These are phyloP conservation scores for Tangara arthus DNA, from an alignment of 2,797 vertebrate genomes.

Conservation along the genomic window DNA sequence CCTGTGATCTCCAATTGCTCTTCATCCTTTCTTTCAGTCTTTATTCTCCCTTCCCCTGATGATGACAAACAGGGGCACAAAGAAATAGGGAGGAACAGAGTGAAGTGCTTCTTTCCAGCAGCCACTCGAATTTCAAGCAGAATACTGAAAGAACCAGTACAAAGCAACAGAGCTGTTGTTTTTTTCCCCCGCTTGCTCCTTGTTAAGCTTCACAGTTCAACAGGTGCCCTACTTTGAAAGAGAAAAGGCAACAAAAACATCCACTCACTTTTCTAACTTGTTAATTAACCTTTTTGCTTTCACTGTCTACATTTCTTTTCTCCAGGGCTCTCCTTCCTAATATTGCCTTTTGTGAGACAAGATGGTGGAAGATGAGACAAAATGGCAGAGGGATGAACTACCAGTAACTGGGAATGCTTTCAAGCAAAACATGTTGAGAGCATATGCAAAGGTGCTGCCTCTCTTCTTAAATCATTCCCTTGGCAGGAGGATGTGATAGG, in stretches of 20 bases:
- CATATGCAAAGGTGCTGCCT: background rate
- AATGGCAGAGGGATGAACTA: background rate
- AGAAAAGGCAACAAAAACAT: constrained; percentile 31
- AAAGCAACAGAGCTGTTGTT: background rate
- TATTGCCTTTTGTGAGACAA: background rate
- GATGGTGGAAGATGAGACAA: constrained; percentile 20
- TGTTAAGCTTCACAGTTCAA: constrained; percentile 48
- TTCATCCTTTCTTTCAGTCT: constrained; percentile 10
- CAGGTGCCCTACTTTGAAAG: constrained; percentile 20
- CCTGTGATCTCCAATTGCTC: constrained; percentile 49
- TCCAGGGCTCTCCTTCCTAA: background rate
- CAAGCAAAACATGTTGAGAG: background rate
- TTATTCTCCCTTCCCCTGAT: constrained; percentile 25
- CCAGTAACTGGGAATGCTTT: background rate
- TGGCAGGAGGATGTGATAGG: background rate
- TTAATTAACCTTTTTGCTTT: constrained; percentile 36
- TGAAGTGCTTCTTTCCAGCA: constrained; percentile 54
- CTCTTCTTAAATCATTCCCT: background rate
- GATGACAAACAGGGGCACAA: constrained; percentile 57
- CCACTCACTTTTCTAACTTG: background rate
- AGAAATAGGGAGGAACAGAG: constrained; percentile 50
- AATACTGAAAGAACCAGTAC: constrained; percentile 34
- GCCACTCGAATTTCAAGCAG: constrained; percentile 57
- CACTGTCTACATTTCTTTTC: background rate
- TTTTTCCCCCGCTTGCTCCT: background rate